Evolutionary conservation across 2,797 vertebrate genomes (phyloP).

Genomic region (Poecilia wingei): DNA sequence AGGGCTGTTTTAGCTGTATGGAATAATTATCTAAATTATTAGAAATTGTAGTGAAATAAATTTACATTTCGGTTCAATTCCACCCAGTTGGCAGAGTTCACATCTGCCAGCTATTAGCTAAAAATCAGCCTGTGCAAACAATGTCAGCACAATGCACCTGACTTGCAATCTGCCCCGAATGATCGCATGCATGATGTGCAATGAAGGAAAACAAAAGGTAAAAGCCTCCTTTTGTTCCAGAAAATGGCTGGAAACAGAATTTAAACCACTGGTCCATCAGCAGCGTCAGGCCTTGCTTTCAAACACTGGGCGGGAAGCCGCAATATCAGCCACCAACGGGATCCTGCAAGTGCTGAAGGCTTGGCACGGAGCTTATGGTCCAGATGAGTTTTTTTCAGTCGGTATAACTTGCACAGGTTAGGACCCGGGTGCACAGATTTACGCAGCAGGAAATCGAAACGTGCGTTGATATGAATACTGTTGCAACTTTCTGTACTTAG

Average conservation of each 20-base stretch:
- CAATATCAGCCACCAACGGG: slow-evolving; percentile 80
- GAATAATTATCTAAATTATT: not conserved
- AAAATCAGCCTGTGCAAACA: not conserved
- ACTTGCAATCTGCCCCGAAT: not conserved
- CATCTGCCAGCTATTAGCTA: not conserved
- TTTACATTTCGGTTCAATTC: not conserved
- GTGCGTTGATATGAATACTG: not conserved
- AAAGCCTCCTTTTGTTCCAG: slow-evolving; percentile 65
- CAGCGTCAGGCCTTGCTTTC: slow-evolving; percentile 53
- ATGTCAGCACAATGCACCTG: not conserved
- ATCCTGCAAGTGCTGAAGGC: slow-evolving; percentile 82
- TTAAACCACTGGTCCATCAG: slow-evolving; percentile 66
- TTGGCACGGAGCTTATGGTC: slow-evolving; percentile 79
- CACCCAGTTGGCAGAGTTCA: not conserved
- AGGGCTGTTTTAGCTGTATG: not conserved
- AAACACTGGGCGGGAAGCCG: slow-evolving; percentile 47
- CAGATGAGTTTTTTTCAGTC: slow-evolving; percentile 83
- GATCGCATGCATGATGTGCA: not conserved
- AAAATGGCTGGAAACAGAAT: slow-evolving; percentile 83
- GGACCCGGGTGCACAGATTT: not conserved
- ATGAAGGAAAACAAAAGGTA: not conserved
- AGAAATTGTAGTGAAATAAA: not conserved
- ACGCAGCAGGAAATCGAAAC: not conserved
- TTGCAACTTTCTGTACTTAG: slow-evolving; percentile 61
- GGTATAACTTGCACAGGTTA: slow-evolving; percentile 86